Base-by-base conservation (phyloP, 2,888 invertebrate species). In the Agrochola lychnidis region DNA sequence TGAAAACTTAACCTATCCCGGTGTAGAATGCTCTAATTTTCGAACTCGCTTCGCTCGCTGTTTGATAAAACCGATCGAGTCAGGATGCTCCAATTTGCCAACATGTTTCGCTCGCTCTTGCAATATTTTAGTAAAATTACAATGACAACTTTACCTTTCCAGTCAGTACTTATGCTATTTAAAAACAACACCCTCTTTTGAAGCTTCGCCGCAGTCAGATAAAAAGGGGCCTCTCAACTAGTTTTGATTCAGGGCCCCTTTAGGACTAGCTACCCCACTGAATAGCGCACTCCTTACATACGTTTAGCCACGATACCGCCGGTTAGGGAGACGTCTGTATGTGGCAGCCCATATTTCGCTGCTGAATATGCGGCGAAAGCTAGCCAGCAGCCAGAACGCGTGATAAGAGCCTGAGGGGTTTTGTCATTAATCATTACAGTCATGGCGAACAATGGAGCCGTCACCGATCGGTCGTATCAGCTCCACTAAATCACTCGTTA, bases 371-470 rank as follows among this genome's bases (percentile, higher is more conserved):
- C 25, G 19, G 45, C 45, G 25, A 25, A 25, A 19, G 1, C 25
- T 19, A 12, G 10, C 42, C 64, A 25, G 25, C 42, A 64, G 40
- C n/a, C 12, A 22, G 22, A 19, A 67, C 7, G 48, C 22, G 25
- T 67, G 4, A 22, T 22, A 66, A 22, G 25, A 48, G 7, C 30
- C 14, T 22, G 48, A 45, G 0, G 30, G 14, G 7, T 51, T 51
- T 45, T 16, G 14, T 9, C 22, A 51, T 22, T 48, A 48, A 48
- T 16, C 3, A 68, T 7, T 81, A 45, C 87, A 97, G 97, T 89
- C 96, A 97, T 81, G 97, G 97, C 2, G 92, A 95, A 42, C 97
- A 97, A 82, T 98, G 98, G 98, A 93, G 94, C 69, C 97, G 97
- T 57, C 95, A 97, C 64, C 96, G 97, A 76, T 91, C 94, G 30